A percentile compares a stretch with the other conserved stretches of the same genome.
phyloP scores from a whole-genome alignment of 2,113 vertebrate species.

The Scalopus aquaticus region DNA sequence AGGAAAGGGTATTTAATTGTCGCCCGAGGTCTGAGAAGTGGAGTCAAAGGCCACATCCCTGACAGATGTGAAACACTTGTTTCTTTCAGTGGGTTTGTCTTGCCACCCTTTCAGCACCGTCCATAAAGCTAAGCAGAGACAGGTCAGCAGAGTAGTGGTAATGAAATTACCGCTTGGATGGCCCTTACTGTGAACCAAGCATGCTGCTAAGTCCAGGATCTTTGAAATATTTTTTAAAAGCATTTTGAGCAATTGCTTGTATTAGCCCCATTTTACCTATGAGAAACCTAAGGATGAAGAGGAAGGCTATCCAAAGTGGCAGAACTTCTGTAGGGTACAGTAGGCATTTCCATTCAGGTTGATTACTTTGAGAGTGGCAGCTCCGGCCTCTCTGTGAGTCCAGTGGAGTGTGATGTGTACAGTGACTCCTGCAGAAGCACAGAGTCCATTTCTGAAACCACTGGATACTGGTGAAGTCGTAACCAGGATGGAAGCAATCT shows the following conservation, averaged over 20 bases:
- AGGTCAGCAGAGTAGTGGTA: not conserved
- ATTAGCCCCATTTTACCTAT: not conserved
- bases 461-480: not conserved
- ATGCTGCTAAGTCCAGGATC: not conserved
- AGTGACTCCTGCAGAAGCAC: not conserved
- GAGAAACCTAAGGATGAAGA: not conserved
- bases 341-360: not conserved
- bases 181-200: rapidly evolving
- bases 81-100: not conserved
- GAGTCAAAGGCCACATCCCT: not conserved
- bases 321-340: not conserved
- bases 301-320: too few species aligned
- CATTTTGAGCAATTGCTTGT: not conserved
- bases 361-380: not conserved
- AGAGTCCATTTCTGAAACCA: not conserved
- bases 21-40: not conserved
- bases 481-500: not conserved
- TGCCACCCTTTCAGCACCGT: rapidly evolving
- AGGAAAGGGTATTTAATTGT: conserved; percentile 54
- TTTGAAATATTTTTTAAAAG: not conserved
- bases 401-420: rapidly evolving
- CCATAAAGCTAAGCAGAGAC: rapidly evolving
- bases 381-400: not conserved
- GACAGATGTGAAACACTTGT: not conserved
- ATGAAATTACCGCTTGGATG: rapidly evolving